Evolutionary conservation across 2,797 vertebrate species (phyloP).

Genomic region (Cirrhinus molitorella): DNA sequence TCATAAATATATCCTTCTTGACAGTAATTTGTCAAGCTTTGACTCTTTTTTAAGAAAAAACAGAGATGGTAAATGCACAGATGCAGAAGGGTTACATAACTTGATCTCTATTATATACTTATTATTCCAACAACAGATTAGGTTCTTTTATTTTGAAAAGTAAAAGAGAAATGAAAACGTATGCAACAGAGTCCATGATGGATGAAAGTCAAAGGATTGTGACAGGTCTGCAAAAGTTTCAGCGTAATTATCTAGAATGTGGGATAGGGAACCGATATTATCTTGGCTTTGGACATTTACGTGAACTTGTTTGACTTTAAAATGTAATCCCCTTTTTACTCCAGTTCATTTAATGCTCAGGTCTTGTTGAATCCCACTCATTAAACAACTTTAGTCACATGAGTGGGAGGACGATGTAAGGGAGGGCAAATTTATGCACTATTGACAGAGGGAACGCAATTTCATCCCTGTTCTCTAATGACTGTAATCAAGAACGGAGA

Average conservation of each 20-base stretch:
- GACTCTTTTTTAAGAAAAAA: constrained; percentile 24
- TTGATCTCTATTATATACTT: neutral
- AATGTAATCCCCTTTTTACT: neutral
- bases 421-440: constrained; percentile 53
- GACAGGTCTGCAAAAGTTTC: neutral
- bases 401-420: constrained; percentile 34
- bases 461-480: constrained; percentile 54
- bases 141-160: neutral
- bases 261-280: neutral
- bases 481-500: constrained; percentile 55
- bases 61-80: neutral
- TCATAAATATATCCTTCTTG: constrained; percentile 26
- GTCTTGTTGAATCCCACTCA: constrained; percentile 23
- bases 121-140: neutral
- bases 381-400: constrained; percentile 42
- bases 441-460: constrained; percentile 50
- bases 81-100: neutral
- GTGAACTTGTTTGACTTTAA: neutral
- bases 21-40: constrained; percentile 33
- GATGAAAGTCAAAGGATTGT: constrained; percentile 11
- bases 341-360: constrained; percentile 19
- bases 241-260: neutral
- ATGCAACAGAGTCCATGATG: neutral
- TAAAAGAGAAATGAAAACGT: neutral
- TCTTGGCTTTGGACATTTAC: neutral